Evolutionary conservation across 2,888 invertebrate genomes (phyloP).

Genomic region (Eumerus sabulonum): DNA sequence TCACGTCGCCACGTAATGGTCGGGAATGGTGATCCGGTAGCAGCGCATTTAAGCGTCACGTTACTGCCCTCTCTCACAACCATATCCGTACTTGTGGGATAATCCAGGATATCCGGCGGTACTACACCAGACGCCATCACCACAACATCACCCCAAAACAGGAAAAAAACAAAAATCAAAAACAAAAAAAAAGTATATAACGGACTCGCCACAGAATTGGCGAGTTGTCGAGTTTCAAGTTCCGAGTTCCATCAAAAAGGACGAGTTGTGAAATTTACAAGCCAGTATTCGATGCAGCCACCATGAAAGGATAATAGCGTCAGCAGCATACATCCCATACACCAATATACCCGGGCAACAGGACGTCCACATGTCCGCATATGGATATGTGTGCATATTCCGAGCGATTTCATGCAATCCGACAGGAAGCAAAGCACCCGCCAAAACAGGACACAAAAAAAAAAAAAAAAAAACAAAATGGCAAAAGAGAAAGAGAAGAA

Average conservation of each 20-base stretch:
- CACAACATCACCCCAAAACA: constrained; percentile 50
- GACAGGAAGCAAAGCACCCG: constrained; percentile 49
- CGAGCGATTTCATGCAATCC: constrained; percentile 57
- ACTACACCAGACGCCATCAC: constrained; percentile 80
- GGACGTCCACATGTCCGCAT: constrained; percentile 10
- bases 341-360: constrained; percentile 25
- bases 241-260: constrained; percentile 58
- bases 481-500: constrained; percentile 23
- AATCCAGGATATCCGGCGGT: constrained; percentile 92
- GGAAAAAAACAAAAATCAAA: neutral
- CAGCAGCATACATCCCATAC: constrained; percentile 34
- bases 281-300: constrained; percentile 64
- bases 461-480: constrained; percentile 15
- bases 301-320: constrained; percentile 67
- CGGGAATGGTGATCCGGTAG: constrained; percentile 92
- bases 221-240: neutral
- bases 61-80: constrained; percentile 92
- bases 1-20: constrained; percentile 93
- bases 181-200: constrained; percentile 30
- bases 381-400: constrained; percentile 42
- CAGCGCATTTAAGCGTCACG: constrained; percentile 92
- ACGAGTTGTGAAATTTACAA: constrained; percentile 59
- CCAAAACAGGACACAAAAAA: constrained; percentile 26
- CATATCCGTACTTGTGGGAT: constrained; percentile 91
- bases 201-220: too few species aligned